Conservation (phyloP, 2,888 invertebrate genomes). For the Acanthopleura granulata region DNA sequence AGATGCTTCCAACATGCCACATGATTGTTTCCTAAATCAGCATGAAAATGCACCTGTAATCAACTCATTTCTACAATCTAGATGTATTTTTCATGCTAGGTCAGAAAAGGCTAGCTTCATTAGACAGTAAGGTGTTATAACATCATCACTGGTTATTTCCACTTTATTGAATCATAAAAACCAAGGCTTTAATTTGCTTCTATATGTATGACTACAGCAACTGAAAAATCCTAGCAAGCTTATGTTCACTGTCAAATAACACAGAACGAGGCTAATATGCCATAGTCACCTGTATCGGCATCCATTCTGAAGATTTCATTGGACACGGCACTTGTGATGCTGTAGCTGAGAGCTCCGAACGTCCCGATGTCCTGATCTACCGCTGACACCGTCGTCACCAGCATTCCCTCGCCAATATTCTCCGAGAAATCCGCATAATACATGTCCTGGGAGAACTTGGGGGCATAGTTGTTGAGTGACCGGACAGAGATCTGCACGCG, state of each 20-base stretch:
- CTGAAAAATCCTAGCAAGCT: too few relatives aligned
- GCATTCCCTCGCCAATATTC: slow-evolving; percentile 82
- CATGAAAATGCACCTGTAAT: too few relatives aligned
- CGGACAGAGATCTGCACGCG: slow-evolving; percentile 63
- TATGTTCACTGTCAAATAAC: not conserved
- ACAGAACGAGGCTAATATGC: not conserved
- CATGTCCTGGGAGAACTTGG: slow-evolving; percentile 82
- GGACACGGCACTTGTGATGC: slow-evolving; percentile 65
- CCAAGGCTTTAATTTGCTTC: too few relatives aligned
- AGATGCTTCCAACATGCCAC: too few relatives aligned
- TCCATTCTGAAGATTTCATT: slow-evolving; percentile 69
- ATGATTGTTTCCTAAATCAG: too few relatives aligned
- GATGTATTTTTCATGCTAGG: too few relatives aligned
- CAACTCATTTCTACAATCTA: too few relatives aligned
- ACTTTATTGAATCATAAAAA: too few relatives aligned
- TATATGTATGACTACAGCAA: too few relatives aligned
- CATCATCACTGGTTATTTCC: too few relatives aligned
- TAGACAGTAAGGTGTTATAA: too few relatives aligned
- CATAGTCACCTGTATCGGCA: slow-evolving; percentile 70
- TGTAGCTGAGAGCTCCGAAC: slow-evolving; percentile 76
- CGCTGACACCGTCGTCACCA: slow-evolving; percentile 84
- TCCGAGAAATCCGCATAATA: slow-evolving; percentile 85
- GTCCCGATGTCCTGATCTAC: slow-evolving; percentile 83
- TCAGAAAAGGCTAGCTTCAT: too few relatives aligned
- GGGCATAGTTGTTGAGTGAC: slow-evolving; percentile 80